phyloP scores from a whole-genome alignment of 2,113 vertebrate genomes.

The Myrmophylax atrothorax region DNA sequence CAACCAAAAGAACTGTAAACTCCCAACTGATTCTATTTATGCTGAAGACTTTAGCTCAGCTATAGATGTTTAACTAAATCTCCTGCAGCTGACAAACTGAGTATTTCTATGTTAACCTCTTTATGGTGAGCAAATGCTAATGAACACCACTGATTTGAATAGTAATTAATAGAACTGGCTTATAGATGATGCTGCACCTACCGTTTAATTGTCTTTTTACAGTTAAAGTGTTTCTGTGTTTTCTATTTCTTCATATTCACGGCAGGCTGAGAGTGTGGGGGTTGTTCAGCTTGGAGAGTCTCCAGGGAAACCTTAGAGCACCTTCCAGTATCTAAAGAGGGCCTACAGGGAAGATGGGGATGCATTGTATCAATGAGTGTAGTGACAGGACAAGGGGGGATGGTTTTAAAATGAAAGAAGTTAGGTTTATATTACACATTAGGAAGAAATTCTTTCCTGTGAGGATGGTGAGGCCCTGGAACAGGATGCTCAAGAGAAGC shows the following conservation, averaged over 20 bases:
- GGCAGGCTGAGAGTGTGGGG: neutral
- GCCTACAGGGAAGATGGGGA: neutral
- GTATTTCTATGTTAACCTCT: neutral
- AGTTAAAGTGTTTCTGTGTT: neutral
- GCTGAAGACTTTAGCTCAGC: neutral
- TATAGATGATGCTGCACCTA: neutral
- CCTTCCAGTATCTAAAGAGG: neutral
- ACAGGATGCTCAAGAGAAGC: neutral
- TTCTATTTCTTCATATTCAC: neutral
- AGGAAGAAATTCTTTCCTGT: neutral
- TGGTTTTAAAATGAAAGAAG: neutral
- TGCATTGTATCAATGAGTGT: neutral
- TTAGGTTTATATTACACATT: neutral
- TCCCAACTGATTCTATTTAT: neutral
- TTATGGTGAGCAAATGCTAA: neutral
- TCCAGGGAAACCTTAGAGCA: neutral
- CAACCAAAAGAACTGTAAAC: fast-evolving
- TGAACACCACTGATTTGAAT: neutral
- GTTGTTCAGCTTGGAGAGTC: neutral
- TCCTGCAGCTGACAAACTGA: neutral
- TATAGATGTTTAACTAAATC: neutral
- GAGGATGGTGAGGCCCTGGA: neutral
- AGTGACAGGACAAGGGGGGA: neutral
- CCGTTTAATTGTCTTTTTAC: neutral
- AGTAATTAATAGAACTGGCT: neutral